Evolutionary conservation across 2,888 invertebrate genomes (phyloP).

Genomic region (Dendrolimus pini): DNA sequence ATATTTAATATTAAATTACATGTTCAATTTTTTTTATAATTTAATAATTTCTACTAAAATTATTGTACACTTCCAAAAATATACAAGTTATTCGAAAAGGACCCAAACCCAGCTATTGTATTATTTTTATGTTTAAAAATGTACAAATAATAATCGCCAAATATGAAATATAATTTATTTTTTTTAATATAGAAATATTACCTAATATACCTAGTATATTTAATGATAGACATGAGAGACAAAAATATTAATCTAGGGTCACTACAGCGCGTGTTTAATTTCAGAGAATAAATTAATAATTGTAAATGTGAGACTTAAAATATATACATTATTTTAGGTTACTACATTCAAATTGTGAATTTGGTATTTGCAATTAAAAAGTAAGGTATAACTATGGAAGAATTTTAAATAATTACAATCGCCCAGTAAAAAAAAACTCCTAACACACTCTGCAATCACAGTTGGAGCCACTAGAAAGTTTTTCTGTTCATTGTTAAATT

Average conservation of each 20-base stretch:
- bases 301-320: slow-evolving; percentile 5
- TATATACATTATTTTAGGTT: too few relatives aligned
- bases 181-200: slow-evolving; percentile 2
- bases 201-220: background rate
- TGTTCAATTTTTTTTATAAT: background rate
- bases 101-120: slow-evolving; percentile 65
- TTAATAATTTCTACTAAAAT: slow-evolving; percentile 2
- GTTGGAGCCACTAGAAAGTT: too few relatives aligned
- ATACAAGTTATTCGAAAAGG: slow-evolving; percentile 29
- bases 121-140: slow-evolving; percentile 3
- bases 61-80: slow-evolving; percentile 9
- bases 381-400: too few relatives aligned
- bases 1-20: slow-evolving; percentile 1
- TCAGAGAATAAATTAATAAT: slow-evolving; percentile 3
- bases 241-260: too few relatives aligned
- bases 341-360: too few relatives aligned
- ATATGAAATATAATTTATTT: background rate
- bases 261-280: background rate
- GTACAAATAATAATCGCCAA: background rate
- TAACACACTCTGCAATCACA: too few relatives aligned
- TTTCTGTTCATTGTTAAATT: too few relatives aligned
- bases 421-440: too few relatives aligned
- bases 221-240: too few relatives aligned
- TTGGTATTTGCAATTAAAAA: too few relatives aligned
- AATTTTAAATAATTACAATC: too few relatives aligned